Evolutionary conservation across 2,113 vertebrate species (phyloP).

Genomic region (Hippocampus abdominalis): DNA sequence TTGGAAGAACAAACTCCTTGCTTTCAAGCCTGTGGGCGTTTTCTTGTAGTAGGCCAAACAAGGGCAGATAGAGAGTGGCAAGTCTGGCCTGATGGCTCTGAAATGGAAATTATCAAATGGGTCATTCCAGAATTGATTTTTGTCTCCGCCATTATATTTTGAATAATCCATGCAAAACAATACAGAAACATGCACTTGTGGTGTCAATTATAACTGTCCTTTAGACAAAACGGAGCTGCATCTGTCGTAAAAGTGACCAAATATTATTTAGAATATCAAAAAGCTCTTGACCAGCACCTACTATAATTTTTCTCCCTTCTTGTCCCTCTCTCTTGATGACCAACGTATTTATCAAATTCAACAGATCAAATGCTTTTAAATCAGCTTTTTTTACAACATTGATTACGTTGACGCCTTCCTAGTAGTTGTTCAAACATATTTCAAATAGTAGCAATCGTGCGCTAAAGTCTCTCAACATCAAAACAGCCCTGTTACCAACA

Average conservation of each 20-base stretch:
- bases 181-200: neutral
- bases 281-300: neutral
- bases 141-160: neutral
- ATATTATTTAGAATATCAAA: neutral
- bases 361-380: neutral
- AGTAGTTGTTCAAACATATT: too few relatives aligned
- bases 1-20: conserved; percentile 80
- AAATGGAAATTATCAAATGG: conserved; percentile 32
- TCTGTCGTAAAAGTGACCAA: neutral
- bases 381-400: neutral
- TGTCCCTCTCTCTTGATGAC: too few relatives aligned
- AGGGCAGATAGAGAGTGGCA: conserved; percentile 91
- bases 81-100: conserved; percentile 93
- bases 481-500: too few relatives aligned
- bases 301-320: too few relatives aligned
- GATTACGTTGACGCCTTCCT: too few relatives aligned
- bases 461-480: too few relatives aligned
- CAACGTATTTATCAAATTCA: neutral
- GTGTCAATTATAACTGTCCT: neutral
- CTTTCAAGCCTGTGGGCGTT: conserved; percentile 88
- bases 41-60: conserved; percentile 91
- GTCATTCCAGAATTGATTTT: neutral
- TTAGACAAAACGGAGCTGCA: neutral
- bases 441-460: too few relatives aligned
- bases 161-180: neutral